These are phyloP conservation scores for Pseudopleuronectes americanus DNA, from an alignment of 2,797 vertebrate genomes.

Conservation along the genomic window DNA sequence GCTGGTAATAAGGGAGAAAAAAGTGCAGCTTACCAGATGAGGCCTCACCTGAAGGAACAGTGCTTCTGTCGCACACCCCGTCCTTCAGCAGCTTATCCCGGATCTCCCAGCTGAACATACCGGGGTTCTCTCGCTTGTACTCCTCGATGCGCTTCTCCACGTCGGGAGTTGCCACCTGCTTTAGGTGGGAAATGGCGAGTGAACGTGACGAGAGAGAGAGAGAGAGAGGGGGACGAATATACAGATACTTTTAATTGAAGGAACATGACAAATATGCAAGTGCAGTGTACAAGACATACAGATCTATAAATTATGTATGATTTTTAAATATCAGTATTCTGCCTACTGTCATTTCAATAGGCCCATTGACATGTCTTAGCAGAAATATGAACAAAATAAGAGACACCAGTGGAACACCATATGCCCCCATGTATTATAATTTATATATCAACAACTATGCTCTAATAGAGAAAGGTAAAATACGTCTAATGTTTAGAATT, in stretches of 20 bases:
- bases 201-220: not conserved
- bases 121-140: conserved; percentile 96
- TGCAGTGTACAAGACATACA: not conserved
- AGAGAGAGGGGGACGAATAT: not conserved
- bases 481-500: too few species aligned
- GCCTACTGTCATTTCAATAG: not conserved
- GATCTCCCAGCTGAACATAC: conserved; percentile 99
- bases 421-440: too few species aligned
- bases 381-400: too few species aligned
- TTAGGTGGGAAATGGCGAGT: conserved; percentile 76
- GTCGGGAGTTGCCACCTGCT: conserved; percentile 99
- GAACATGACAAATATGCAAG: not conserved
- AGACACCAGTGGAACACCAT: too few species aligned
- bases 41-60: conserved; percentile 99
- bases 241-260: conserved; percentile 31
- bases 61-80: conserved; percentile 96
- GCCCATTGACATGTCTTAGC: too few species aligned
- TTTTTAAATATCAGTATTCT: not conserved
- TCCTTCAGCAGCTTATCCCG: conserved; percentile 97
- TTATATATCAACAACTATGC: too few species aligned
- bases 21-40: conserved; percentile 87
- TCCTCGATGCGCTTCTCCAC: conserved; percentile 98
- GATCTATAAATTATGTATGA: not conserved
- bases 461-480: too few species aligned
- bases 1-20: conserved; percentile 75